Evolutionary conservation across 2,888 invertebrate species (phyloP).

Genomic region (Athetis lepigone): DNA sequence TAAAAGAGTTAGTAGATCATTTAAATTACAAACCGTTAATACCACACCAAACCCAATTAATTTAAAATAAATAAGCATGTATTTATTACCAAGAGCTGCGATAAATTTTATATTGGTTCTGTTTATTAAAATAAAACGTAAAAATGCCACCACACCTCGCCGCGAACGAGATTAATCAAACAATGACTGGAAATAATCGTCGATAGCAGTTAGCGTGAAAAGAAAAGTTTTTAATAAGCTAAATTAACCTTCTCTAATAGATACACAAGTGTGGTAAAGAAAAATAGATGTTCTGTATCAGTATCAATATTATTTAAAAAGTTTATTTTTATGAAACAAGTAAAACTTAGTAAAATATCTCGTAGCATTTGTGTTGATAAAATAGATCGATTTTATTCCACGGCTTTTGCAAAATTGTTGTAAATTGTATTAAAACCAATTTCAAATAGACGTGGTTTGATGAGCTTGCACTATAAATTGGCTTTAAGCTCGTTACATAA

Average conservation of each 20-base stretch:
- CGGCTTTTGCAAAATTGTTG: too few species aligned
- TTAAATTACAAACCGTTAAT: conserved; percentile 22
- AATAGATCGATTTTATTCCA: too few species aligned
- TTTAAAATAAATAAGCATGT: conserved; percentile 36
- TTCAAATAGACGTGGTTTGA: too few species aligned
- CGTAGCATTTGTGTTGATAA: too few species aligned
- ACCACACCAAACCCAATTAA: conserved; percentile 35
- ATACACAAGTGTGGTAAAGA: conserved; percentile 18
- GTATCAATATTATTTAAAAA: not conserved
- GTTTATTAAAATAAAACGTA: conserved; percentile 32
- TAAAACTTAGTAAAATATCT: too few species aligned
- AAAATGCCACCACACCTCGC: conserved; percentile 16
- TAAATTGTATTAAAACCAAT: too few species aligned
- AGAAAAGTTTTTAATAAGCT: conserved; percentile 46
- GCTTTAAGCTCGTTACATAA: too few species aligned
- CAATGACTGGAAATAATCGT: conserved; percentile 24
- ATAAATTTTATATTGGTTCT: conserved; percentile 29
- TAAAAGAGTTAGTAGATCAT: conserved; percentile 17
- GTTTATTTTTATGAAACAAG: too few species aligned
- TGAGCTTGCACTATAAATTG: too few species aligned
- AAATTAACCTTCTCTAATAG: conserved; percentile 30
- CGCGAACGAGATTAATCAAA: conserved; percentile 30
- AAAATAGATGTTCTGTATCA: not conserved
- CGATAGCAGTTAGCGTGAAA: conserved; percentile 23
- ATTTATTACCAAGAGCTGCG: conserved; percentile 11